phyloP scores from a whole-genome alignment of 2,797 vertebrate species.

The Cyclopterus lumpus region DNA sequence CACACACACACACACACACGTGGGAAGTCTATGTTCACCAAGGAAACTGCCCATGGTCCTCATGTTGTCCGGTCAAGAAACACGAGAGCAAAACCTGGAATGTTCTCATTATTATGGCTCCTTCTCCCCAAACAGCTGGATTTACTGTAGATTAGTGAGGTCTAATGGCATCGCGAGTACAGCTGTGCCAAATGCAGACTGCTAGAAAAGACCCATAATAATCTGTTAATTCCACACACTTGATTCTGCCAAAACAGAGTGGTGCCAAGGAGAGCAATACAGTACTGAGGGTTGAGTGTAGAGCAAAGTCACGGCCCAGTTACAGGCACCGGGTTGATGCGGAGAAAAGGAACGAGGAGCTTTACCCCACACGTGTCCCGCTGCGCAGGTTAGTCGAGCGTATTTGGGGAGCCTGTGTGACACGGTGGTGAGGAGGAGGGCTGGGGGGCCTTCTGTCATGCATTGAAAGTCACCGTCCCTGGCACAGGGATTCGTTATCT shows the following conservation, averaged over 20 bases:
- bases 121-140: slow-evolving; percentile 19
- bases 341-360: slow-evolving; percentile 10
- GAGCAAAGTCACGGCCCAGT: slow-evolving; percentile 21
- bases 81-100: neutral
- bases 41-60: neutral
- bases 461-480: slow-evolving; percentile 41
- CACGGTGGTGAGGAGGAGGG: slow-evolving; percentile 38
- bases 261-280: slow-evolving; percentile 26
- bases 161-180: slow-evolving; percentile 8
- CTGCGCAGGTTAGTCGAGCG: slow-evolving; percentile 35
- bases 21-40: neutral
- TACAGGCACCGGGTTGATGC: slow-evolving; percentile 1
- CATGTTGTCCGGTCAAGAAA: slow-evolving; percentile 12
- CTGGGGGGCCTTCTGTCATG: slow-evolving; percentile 30
- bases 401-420: slow-evolving; percentile 24
- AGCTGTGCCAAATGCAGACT: slow-evolving; percentile 28
- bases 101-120: slow-evolving; percentile 2
- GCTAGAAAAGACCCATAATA: slow-evolving; percentile 36
- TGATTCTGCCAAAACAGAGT: slow-evolving; percentile 40
- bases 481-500: slow-evolving; percentile 24
- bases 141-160: slow-evolving; percentile 30
- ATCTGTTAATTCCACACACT: slow-evolving; percentile 52
- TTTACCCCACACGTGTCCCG: slow-evolving; percentile 12
- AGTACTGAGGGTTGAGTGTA: slow-evolving; percentile 19
- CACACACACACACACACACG: neutral